phyloP scores from a whole-genome alignment of 1,140 invertebrate genomes.

The Polyergus mexicanus region DNA sequence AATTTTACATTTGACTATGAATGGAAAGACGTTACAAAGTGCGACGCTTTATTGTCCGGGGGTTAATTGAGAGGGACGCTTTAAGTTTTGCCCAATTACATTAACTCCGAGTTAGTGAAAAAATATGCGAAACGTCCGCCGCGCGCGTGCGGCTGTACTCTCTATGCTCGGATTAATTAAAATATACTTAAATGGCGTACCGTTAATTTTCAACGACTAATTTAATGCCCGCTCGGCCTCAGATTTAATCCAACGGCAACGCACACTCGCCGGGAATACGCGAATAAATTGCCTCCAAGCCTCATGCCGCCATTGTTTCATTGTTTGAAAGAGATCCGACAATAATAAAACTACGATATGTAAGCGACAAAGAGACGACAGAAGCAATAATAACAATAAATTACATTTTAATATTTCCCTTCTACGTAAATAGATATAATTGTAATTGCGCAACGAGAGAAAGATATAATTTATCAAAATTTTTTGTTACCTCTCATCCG shows the following conservation, averaged over 20 bases:
- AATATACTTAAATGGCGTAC: constrained; percentile 71
- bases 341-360: background rate
- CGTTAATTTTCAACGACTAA: constrained; percentile 71
- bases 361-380: background rate
- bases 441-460: background rate
- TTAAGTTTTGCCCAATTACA: constrained; percentile 60
- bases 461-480: constrained; percentile 13
- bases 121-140: constrained; percentile 57
- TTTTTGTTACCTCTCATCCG: background rate
- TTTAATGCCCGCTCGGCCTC: constrained; percentile 65
- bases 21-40: constrained; percentile 46
- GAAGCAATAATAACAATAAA: background rate
- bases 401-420: background rate
- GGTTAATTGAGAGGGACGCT: constrained; percentile 66
- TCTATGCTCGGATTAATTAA: constrained; percentile 72
- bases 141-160: constrained; percentile 37
- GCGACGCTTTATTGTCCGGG: constrained; percentile 62
- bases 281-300: constrained; percentile 44
- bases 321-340: background rate
- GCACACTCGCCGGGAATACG: constrained; percentile 34
- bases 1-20: constrained; percentile 55
- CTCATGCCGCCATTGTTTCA: background rate
- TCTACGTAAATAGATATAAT: background rate
- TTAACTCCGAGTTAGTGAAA: constrained; percentile 50
- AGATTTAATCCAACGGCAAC: constrained; percentile 67